These are phyloP conservation scores for Petrolisthes manimaculis DNA, from an alignment of 2,888 invertebrate genomes.

Conservation along the genomic window DNA sequence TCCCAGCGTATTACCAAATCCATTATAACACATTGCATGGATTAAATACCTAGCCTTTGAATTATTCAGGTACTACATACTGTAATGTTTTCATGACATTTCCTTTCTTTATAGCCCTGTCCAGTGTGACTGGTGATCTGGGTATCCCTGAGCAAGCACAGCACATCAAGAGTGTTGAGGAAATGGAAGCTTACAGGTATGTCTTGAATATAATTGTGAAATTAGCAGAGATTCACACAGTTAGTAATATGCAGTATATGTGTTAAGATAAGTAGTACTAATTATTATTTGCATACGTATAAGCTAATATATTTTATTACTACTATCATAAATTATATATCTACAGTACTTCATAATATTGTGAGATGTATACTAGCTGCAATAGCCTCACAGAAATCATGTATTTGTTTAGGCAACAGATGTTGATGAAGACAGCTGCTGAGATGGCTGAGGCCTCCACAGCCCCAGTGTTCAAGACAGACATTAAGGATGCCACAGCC, in stretches of 20 bases:
- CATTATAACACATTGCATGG: neutral
- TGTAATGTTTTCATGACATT: neutral
- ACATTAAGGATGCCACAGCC: conserved; percentile 69
- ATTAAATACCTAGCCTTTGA: too few species aligned
- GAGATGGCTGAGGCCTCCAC: conserved; percentile 84
- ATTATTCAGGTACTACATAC: too few species aligned
- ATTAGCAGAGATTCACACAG: too few species aligned
- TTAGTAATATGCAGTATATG: too few species aligned
- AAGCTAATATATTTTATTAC: too few species aligned
- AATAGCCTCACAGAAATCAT: neutral
- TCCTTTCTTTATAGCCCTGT: conserved; percentile 40
- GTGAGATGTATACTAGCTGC: neutral
- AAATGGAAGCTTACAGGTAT: conserved; percentile 85
- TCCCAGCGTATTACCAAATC: neutral
- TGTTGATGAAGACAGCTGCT: conserved; percentile 82
- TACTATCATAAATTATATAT: too few species aligned
- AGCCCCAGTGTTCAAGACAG: conserved; percentile 88
- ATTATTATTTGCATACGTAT: neutral
- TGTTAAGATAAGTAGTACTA: neutral
- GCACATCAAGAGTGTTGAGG: conserved; percentile 91
- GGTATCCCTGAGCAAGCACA: conserved; percentile 91
- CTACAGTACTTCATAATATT: too few species aligned
- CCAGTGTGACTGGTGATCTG: conserved; percentile 85
- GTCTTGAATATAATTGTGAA: too few species aligned
- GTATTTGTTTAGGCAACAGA: conserved; percentile 42